phyloP scores from a whole-genome alignment of 2,113 vertebrate genomes.

The Pseudorasbora parva region DNA sequence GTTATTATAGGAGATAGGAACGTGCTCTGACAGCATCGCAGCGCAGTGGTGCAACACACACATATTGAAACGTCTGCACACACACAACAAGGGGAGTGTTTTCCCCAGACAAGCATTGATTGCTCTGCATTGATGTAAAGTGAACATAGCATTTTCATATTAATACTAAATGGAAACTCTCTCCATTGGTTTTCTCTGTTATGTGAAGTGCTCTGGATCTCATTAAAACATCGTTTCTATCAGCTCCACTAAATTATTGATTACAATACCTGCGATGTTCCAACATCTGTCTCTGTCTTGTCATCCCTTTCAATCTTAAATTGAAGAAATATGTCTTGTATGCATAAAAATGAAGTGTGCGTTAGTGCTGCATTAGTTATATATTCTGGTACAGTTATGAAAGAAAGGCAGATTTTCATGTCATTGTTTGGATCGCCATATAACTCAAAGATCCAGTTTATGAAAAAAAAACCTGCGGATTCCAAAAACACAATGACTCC shows the following conservation, averaged over 20 bases:
- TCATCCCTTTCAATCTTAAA: conserved; percentile 50
- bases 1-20: conserved; percentile 5
- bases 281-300: conserved; percentile 54
- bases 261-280: conserved; percentile 50
- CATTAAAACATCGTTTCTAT: conserved; percentile 59
- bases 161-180: conserved; percentile 58
- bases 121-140: conserved; percentile 56
- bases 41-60: conserved; percentile 26
- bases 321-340: background rate
- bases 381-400: background rate
- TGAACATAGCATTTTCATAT: conserved; percentile 60
- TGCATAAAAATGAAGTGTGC: conserved; percentile 20
- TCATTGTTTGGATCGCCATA: conserved; percentile 5
- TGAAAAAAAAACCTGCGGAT: background rate
- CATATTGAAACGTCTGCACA: too few species aligned
- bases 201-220: conserved; percentile 54
- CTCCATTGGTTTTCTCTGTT: conserved; percentile 56
- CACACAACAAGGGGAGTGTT: conserved; percentile 35
- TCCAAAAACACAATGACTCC: background rate
- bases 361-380: conserved; percentile 10
- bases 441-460: background rate
- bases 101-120: conserved; percentile 51
- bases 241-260: conserved; percentile 61
- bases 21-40: conserved; percentile 35
- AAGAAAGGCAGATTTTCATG: background rate